phyloP scores from a whole-genome alignment of 2,888 invertebrate species.

The Apamea monoglypha region DNA sequence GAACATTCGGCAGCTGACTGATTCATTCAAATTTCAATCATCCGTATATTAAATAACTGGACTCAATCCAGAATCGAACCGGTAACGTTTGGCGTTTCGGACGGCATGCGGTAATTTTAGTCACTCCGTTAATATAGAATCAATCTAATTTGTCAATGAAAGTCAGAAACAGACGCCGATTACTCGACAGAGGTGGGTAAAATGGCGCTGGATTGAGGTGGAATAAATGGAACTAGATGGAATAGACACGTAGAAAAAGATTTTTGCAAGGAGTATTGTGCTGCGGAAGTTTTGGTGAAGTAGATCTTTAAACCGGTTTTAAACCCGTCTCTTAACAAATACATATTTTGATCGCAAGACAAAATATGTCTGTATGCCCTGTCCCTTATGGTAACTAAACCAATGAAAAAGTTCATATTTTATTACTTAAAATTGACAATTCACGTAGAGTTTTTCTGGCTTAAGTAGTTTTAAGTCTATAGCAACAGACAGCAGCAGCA shows the following conservation, averaged over 20 bases:
- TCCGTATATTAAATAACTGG: slow-evolving; percentile 56
- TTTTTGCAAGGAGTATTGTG: background rate
- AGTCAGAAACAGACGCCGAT: slow-evolving; percentile 78
- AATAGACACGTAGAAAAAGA: background rate
- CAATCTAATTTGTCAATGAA: slow-evolving; percentile 85
- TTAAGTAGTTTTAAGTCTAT: background rate
- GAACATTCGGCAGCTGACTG: background rate
- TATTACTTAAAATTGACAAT: background rate
- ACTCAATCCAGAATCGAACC: slow-evolving; percentile 30
- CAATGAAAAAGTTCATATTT: background rate
- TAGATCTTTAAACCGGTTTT: background rate
- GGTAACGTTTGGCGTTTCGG: slow-evolving; percentile 32
- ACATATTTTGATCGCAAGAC: background rate
- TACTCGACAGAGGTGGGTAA: slow-evolving; percentile 66
- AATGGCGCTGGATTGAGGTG: slow-evolving; percentile 69
- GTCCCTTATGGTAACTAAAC: no score
- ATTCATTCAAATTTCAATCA: slow-evolving; percentile 67
- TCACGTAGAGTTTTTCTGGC: background rate
- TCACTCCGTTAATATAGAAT: slow-evolving; percentile 79
- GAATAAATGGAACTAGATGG: slow-evolving; percentile 30
- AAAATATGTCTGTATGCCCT: no score
- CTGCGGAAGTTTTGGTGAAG: background rate
- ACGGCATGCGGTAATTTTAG: slow-evolving; percentile 61
- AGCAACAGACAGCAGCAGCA: no score
- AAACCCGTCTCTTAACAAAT: background rate